Evolutionary conservation across 2,888 invertebrate species (phyloP).

Genomic region (Cataglyphis cursor): DNA sequence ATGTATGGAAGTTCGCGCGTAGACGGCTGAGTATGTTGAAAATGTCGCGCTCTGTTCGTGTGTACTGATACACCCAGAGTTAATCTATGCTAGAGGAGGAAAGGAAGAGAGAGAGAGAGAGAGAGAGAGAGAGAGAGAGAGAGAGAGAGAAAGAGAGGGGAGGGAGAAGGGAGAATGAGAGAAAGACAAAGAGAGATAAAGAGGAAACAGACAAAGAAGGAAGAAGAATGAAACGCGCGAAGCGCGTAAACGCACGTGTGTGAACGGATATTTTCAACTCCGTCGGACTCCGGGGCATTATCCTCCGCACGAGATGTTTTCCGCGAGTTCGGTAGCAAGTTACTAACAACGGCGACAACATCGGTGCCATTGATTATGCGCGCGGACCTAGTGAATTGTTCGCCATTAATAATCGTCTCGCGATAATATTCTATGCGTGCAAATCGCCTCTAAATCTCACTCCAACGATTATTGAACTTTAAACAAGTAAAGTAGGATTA

Average conservation of each 20-base stretch:
- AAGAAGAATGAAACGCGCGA: constrained; percentile 54
- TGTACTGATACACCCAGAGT: constrained; percentile 34
- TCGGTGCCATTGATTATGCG: constrained; percentile 31
- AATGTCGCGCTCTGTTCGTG: constrained; percentile 65
- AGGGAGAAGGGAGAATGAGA: background rate
- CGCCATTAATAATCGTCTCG: constrained; percentile 41
- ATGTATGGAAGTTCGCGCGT: constrained; percentile 50
- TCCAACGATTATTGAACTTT: constrained; percentile 14
- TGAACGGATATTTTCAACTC: constrained; percentile 60
- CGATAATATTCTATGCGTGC: constrained; percentile 37
- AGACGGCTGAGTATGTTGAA: constrained; percentile 46
- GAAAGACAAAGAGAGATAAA: constrained; percentile 16
- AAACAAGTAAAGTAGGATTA: constrained; percentile 20
- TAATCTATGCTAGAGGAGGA: constrained; percentile 29
- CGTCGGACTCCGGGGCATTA: constrained; percentile 35
- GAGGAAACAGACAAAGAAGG: constrained; percentile 31
- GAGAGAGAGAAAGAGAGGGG: constrained; percentile 1
- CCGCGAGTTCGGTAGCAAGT: constrained; percentile 35
- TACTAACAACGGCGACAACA: constrained; percentile 19
- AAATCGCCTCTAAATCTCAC: constrained; percentile 16
- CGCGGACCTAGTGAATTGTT: constrained; percentile 32
- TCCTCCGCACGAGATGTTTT: constrained; percentile 51
- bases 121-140: background rate
- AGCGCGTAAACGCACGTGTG: constrained; percentile 60
- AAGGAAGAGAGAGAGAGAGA: constrained; percentile 36